phyloP scores from a whole-genome alignment of 2,888 invertebrate species.

The Malachius bipustulatus region DNA sequence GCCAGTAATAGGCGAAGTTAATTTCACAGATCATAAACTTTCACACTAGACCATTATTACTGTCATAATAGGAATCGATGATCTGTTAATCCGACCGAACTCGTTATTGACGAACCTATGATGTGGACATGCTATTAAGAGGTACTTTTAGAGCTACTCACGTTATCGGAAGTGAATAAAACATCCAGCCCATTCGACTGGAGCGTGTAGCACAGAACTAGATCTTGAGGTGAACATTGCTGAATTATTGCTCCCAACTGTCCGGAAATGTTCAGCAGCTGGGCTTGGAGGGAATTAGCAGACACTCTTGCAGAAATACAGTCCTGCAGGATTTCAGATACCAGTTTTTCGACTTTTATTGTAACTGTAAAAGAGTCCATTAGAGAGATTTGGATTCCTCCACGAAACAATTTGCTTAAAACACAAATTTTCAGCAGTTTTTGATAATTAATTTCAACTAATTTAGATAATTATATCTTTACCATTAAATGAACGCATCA shows the following conservation, averaged over 20 bases:
- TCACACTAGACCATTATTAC: too few relatives aligned
- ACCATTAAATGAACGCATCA: too few relatives aligned
- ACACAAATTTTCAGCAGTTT: slow-evolving; percentile 37
- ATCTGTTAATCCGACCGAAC: too few relatives aligned
- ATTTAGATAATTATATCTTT: too few relatives aligned
- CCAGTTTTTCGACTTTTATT: slow-evolving; percentile 44
- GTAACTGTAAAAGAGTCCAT: slow-evolving; percentile 39
- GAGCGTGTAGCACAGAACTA: slow-evolving; percentile 63
- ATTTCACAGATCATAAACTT: too few relatives aligned
- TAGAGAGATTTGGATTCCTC: neutral
- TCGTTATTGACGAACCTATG: too few relatives aligned
- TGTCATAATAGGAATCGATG: too few relatives aligned
- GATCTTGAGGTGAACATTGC: slow-evolving; percentile 57
- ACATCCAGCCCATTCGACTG: slow-evolving; percentile 59
- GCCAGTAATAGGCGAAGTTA: too few relatives aligned
- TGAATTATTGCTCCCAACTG: slow-evolving; percentile 49
- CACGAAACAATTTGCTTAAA: slow-evolving; percentile 40
- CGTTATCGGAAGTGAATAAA: slow-evolving; percentile 49
- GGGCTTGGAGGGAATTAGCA: slow-evolving; percentile 44
- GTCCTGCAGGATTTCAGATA: slow-evolving; percentile 44
- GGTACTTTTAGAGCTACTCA: too few relatives aligned
- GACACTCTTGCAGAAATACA: slow-evolving; percentile 44
- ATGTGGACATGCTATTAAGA: too few relatives aligned
- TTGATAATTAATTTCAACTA: too few relatives aligned
- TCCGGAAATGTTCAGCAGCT: slow-evolving; percentile 45